A percentile compares a stretch with the other conserved stretches of the same genome.
These are phyloP conservation scores for Chelonus formosanus DNA, from an alignment of 2,888 invertebrate genomes.

Conservation along the genomic window DNA sequence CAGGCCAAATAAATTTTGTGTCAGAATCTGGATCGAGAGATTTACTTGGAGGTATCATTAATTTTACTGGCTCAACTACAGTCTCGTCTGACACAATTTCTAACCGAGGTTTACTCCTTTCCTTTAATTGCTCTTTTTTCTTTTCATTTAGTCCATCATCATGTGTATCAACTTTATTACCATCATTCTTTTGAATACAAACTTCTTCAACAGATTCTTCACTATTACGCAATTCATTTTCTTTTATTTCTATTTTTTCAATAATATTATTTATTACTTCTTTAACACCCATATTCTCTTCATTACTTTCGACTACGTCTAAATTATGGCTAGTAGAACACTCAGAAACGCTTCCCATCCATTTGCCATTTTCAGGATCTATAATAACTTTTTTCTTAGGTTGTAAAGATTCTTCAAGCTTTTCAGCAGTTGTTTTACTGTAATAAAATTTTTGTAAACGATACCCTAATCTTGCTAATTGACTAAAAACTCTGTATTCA, in stretches of 20 bases:
- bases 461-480: slow-evolving; percentile 70
- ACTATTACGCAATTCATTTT: neutral
- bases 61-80: slow-evolving; percentile 51
- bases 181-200: neutral
- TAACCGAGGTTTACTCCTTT: slow-evolving; percentile 28
- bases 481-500: slow-evolving; percentile 71
- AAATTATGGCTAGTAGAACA: neutral
- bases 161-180: neutral
- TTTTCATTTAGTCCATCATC: neutral
- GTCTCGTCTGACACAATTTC: slow-evolving; percentile 60
- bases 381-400: slow-evolving; percentile 56
- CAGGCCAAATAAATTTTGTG: slow-evolving; percentile 48
- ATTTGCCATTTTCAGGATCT: slow-evolving; percentile 55
- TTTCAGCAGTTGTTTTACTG: slow-evolving; percentile 41
- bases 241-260: slow-evolving; percentile 28
- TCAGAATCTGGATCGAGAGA: slow-evolving; percentile 28
- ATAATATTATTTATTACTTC: slow-evolving; percentile 38
- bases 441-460: slow-evolving; percentile 67
- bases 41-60: slow-evolving; percentile 40
- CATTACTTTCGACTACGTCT: slow-evolving; percentile 11
- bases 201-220: slow-evolving; percentile 20
- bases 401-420: slow-evolving; percentile 39
- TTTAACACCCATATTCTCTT: slow-evolving; percentile 31
- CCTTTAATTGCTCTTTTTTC: slow-evolving; percentile 3
- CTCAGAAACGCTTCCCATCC: slow-evolving; percentile 42